Evolutionary conservation across 2,888 invertebrate species (phyloP).

Genomic region (Drosophila mulleri): DNA sequence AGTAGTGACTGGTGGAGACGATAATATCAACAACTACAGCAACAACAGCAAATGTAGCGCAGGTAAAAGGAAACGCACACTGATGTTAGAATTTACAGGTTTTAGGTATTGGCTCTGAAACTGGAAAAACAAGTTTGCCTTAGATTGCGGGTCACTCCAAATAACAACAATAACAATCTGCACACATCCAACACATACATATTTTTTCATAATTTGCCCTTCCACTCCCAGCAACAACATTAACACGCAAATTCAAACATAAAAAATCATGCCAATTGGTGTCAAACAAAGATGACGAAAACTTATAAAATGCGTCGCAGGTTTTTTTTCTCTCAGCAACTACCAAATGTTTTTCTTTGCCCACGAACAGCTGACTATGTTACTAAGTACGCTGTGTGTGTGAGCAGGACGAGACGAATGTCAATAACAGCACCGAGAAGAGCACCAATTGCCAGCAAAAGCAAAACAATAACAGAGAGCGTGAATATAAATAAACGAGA

Average conservation of each 20-base stretch:
- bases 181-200: slow-evolving; percentile 30
- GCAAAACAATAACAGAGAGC: slow-evolving; percentile 78
- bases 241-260: background rate
- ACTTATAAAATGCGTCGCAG: slow-evolving; percentile 53
- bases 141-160: slow-evolving; percentile 67
- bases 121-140: slow-evolving; percentile 72
- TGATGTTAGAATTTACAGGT: slow-evolving; percentile 56
- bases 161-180: slow-evolving; percentile 61
- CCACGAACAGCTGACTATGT: slow-evolving; percentile 68
- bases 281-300: slow-evolving; percentile 27
- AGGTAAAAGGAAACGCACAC: slow-evolving; percentile 62
- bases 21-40: slow-evolving; percentile 18
- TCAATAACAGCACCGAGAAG: slow-evolving; percentile 24
- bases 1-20: slow-evolving; percentile 29
- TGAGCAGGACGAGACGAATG: slow-evolving; percentile 58
- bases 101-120: slow-evolving; percentile 62
- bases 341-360: slow-evolving; percentile 27
- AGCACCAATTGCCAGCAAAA: slow-evolving; percentile 59
- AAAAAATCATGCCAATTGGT: slow-evolving; percentile 36
- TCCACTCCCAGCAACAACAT: slow-evolving; percentile 8
- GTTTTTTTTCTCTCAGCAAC: slow-evolving; percentile 23
- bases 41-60: slow-evolving; percentile 34
- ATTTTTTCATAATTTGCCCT: slow-evolving; percentile 35
- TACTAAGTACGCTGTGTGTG: slow-evolving; percentile 18
- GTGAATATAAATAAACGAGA: slow-evolving; percentile 46